Percentiles rank a stretch among this genome's conserved stretches.
Evolutionary conservation across 2,113 vertebrate species (phyloP).

Genomic region (Phalacrocorax carbo): DNA sequence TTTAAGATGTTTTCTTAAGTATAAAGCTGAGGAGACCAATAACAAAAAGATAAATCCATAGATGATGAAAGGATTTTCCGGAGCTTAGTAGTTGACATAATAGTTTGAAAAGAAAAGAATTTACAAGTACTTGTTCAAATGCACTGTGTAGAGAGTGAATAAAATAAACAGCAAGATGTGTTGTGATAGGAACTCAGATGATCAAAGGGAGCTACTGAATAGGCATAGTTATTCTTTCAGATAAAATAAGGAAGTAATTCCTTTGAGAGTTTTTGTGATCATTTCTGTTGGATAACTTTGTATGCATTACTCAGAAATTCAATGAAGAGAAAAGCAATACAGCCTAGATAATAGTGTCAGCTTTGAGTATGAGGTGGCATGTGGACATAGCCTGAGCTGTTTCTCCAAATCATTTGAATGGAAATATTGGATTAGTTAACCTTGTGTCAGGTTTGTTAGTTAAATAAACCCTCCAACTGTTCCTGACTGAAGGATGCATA

Average conservation of each 20-base stretch:
- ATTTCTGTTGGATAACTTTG: slow-evolving; percentile 64
- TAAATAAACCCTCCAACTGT: slow-evolving; percentile 70
- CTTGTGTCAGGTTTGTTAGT: slow-evolving; percentile 64
- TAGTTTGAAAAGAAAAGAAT: slow-evolving; percentile 65
- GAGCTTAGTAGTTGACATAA: slow-evolving; percentile 62
- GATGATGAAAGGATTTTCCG: slow-evolving; percentile 62
- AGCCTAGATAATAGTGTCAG: slow-evolving; percentile 63
- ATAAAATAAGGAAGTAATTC: slow-evolving; percentile 74
- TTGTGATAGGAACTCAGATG: slow-evolving; percentile 67
- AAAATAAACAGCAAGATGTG: slow-evolving; percentile 70
- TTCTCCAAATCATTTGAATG: slow-evolving; percentile 64
- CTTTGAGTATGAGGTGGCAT: slow-evolving; percentile 59
- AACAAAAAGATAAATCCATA: slow-evolving; percentile 58
- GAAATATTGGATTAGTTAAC: slow-evolving; percentile 67
- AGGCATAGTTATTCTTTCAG: slow-evolving; percentile 68
- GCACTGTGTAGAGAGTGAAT: slow-evolving; percentile 52
- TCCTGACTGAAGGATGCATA: slow-evolving; percentile 64
- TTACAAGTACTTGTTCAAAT: slow-evolving; percentile 60
- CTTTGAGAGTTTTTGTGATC: slow-evolving; percentile 69
- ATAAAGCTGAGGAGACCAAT: slow-evolving; percentile 24
- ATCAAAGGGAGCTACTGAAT: slow-evolving; percentile 70
- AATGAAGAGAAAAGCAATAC: slow-evolving; percentile 62
- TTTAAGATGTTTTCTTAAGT: slow-evolving; percentile 59
- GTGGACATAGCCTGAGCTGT: slow-evolving; percentile 46
- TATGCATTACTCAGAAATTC: slow-evolving; percentile 68